These are phyloP conservation scores for Gallinago stenura DNA, from an alignment of 2,797 vertebrate genomes.

Conservation along the genomic window DNA sequence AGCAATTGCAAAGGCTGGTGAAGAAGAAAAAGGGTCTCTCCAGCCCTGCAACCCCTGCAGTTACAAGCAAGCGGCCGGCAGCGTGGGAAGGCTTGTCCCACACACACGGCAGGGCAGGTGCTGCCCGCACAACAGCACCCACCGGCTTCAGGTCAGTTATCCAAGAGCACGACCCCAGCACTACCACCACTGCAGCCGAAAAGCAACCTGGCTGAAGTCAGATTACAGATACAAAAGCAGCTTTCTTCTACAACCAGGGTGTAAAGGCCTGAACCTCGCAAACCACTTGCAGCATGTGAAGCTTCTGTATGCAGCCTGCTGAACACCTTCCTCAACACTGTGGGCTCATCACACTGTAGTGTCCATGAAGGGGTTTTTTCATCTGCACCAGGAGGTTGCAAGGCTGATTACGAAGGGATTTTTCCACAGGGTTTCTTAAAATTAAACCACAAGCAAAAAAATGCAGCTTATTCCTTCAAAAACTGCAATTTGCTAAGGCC, in stretches of 20 bases:
- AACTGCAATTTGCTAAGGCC: conserved; percentile 30
- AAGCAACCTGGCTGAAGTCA: background rate
- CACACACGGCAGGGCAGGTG: background rate
- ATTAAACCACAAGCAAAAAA: conserved; percentile 58
- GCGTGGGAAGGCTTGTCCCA: background rate
- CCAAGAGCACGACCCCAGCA: rapidly evolving
- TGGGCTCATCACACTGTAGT: background rate
- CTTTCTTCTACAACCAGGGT: background rate
- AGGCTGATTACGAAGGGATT: background rate
- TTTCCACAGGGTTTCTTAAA: conserved; percentile 14
- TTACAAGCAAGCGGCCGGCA: background rate
- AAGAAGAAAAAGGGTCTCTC: background rate
- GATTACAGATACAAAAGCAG: background rate
- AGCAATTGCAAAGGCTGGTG: background rate
- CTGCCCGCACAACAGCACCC: background rate
- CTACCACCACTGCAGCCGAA: background rate
- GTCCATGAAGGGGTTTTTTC: background rate
- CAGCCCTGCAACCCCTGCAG: background rate
- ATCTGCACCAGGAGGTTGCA: background rate
- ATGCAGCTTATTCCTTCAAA: conserved; percentile 42
- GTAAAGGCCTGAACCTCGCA: background rate
- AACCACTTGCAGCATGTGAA: background rate
- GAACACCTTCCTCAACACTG: background rate
- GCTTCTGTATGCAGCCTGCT: background rate
- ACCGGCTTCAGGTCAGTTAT: background rate